Evolutionary conservation across 2,797 vertebrate genomes (phyloP).

Genomic region (Arctocebus calabarensis): DNA sequence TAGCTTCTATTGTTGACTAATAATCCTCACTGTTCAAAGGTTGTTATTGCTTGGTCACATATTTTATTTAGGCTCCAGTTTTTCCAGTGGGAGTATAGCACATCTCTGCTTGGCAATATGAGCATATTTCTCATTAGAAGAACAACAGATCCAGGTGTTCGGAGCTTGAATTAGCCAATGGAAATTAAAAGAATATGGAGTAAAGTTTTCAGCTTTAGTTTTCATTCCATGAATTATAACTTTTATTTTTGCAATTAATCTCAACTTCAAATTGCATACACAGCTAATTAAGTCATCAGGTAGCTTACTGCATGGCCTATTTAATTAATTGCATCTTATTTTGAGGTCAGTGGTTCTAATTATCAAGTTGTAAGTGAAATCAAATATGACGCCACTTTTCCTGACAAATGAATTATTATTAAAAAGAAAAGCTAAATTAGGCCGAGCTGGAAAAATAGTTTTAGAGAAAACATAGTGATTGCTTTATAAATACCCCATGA

Average conservation of each 20-base stretch:
- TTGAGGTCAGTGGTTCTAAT: slow-evolving; percentile 64
- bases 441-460: not conserved
- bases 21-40: not conserved
- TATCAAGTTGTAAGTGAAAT: slow-evolving; percentile 66
- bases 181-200: not conserved
- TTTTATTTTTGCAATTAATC: slow-evolving; percentile 62
- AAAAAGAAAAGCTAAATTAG: slow-evolving; percentile 40
- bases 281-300: slow-evolving; percentile 64
- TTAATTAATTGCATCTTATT: slow-evolving; percentile 66
- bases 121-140: not conserved
- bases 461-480: slow-evolving; percentile 43
- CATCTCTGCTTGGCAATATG: not conserved
- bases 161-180: not conserved
- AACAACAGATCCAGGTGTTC: not conserved
- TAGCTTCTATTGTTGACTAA: not conserved
- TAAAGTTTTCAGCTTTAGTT: slow-evolving; percentile 5
- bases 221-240: slow-evolving; percentile 45
- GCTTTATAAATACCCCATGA: not conserved
- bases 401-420: slow-evolving; percentile 63
- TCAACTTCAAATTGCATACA: slow-evolving; percentile 61
- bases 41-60: not conserved
- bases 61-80: not conserved
- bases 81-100: not conserved
- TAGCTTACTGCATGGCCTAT: slow-evolving; percentile 34
- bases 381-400: slow-evolving; percentile 60